Base-by-base conservation (phyloP, 2,797 vertebrate genomes). In the Cryptoprocta ferox region DNA sequence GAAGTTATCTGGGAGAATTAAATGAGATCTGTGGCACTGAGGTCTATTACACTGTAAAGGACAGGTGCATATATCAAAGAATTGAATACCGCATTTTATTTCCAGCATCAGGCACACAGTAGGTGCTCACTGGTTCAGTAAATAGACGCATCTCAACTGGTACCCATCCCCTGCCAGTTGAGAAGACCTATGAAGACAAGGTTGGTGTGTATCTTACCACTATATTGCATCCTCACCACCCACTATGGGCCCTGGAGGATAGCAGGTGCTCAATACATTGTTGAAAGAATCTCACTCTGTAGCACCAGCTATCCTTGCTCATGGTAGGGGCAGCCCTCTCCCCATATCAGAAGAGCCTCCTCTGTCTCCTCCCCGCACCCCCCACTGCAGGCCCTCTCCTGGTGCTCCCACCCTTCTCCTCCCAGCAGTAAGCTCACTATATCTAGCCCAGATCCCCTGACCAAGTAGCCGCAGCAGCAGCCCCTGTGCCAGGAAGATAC, bases 291-390 rank as follows among this genome's bases (percentile, higher is more conserved):
- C 35, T 26, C 35, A 76, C 59, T 61, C 75, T 84, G 76, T 80
- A 93, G 86, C 92, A 85, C 80, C 88, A 78, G 56, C 70, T 68
- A n/a, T 37, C 81, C 79, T 88, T 66, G 70, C 48, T 95, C 56
- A 24, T 1, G 12, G 71, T 37, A 89, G 83, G 68, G 76, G 71
- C 66, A 75, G 66, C 88, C n/a, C n/a, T 91, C 71, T 30, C 37
- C 73, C 59, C 12, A 14, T 6, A 68, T 2, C 24, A 63, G 39
- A 90, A 82, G 37, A 59, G 75, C 30, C 42, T 71, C 45, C 28
- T 56, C 37, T 28, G 14, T 13, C 18, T 79, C 75, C 63, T n/a
- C 48, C 68, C 42, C 87, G 65, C 53, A 56, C 53, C 78, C 32
- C 37, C 61, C 73, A 48, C 30, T 15, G 39, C 6, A 76, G 93